These are phyloP conservation scores for Teleopsis dalmanni DNA, from an alignment of 1,140 invertebrate genomes.

Conservation along the genomic window DNA sequence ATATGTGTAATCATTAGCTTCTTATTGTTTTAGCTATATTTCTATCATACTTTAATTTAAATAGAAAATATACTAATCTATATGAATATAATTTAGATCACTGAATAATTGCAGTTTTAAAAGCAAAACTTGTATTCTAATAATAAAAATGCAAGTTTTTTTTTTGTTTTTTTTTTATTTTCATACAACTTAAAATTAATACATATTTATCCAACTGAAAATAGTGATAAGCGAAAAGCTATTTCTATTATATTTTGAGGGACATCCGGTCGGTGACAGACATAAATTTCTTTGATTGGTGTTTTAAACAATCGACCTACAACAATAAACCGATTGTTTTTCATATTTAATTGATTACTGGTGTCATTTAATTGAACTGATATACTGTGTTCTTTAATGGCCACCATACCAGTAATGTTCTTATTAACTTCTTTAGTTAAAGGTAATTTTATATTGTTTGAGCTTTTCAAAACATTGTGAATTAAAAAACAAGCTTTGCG, in stretches of 20 bases:
- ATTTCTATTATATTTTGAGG: constrained; percentile 76
- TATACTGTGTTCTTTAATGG: constrained; percentile 48
- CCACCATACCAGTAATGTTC: constrained; percentile 63
- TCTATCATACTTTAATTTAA: no score
- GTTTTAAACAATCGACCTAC: constrained; percentile 59
- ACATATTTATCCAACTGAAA: constrained; percentile 23
- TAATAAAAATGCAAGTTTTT: neutral
- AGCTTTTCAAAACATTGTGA: constrained; percentile 61
- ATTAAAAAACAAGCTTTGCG: constrained; percentile 59
- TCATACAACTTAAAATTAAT: neutral
- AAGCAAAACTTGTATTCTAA: neutral
- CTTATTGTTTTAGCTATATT: no score
- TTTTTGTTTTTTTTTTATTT: neutral
- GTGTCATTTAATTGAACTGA: constrained; percentile 19
- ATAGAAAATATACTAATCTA: no score
- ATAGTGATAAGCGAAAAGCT: constrained; percentile 62
- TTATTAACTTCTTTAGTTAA: constrained; percentile 52
- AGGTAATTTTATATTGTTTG: constrained; percentile 48
- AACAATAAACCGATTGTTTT: constrained; percentile 37
- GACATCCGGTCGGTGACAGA: constrained; percentile 69
- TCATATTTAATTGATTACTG: no score
- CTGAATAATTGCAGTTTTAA: neutral
- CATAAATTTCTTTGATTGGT: constrained; percentile 67
- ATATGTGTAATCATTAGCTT: no score
- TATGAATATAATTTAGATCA: no score